Evolutionary conservation across 2,797 vertebrate species (phyloP).

Genomic region (Protosalanx chinensis): DNA sequence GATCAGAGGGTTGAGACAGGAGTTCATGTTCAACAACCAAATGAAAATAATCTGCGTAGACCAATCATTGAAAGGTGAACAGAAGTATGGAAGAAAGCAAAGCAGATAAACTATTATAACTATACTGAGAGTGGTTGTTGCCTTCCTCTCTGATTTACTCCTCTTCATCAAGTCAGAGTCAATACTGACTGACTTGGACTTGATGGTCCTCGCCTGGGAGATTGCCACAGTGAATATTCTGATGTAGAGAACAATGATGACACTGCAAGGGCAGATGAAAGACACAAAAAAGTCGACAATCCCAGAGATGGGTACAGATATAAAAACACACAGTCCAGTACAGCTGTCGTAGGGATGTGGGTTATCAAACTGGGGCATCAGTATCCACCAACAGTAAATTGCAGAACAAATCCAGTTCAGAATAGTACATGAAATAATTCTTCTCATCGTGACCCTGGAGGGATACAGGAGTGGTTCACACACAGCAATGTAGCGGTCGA

Average conservation of each 20-base stretch:
- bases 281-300: slow-evolving; percentile 46
- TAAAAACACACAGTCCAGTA: slow-evolving; percentile 51
- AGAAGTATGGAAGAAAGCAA: slow-evolving; percentile 58
- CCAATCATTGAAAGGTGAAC: slow-evolving; percentile 40
- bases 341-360: slow-evolving; percentile 42
- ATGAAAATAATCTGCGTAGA: background rate
- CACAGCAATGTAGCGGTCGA: slow-evolving; percentile 70
- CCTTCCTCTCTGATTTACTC: slow-evolving; percentile 59
- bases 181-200: background rate
- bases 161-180: background rate
- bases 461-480: slow-evolving; percentile 57
- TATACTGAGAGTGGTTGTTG: slow-evolving; percentile 58
- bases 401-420: slow-evolving; percentile 55
- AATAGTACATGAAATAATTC: slow-evolving; percentile 39
- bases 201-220: slow-evolving; percentile 51
- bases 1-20: background rate
- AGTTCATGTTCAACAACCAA: background rate
- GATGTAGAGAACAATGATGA: slow-evolving; percentile 54
- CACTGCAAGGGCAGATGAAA: slow-evolving; percentile 49
- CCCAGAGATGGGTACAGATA: slow-evolving; percentile 31
- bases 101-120: slow-evolving; percentile 51
- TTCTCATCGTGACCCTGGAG: slow-evolving; percentile 39
- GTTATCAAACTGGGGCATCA: slow-evolving; percentile 39
- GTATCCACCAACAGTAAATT: slow-evolving; percentile 40
- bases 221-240: slow-evolving; percentile 53